Base-by-base conservation (phyloP, 2,888 invertebrate genomes). In the Lochmaea crataegi region DNA sequence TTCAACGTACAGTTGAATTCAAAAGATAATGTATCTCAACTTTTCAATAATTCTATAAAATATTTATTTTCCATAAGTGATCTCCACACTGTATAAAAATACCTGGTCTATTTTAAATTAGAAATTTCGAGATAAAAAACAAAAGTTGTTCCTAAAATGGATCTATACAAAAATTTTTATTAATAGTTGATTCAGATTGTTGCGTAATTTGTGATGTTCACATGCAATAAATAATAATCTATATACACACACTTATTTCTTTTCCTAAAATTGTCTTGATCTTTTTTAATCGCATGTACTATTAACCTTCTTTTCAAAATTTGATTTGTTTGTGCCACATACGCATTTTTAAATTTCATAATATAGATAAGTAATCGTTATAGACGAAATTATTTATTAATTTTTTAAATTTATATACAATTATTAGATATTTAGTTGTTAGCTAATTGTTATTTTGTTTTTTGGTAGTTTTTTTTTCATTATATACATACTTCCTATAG, bases 391-490 rank as follows among this genome's bases (percentile, higher is more conserved):
- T 65, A 53, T 53, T 53, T 53, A 65, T 53, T 65, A n/a, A 32
- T 32, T 65, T 65, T 65, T 51, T 16, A 32, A 48, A 32, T 60
- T n/a, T 60, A 32, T 60, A 60, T 56, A 22, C 56, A 56, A 45
- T 10, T n/a, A 60, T 38, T 60, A 60, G 38, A 60, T 60, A 32
- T 6, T 60, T 60, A 60, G 32, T 26, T 60, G 38, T n/a, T 60
- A 32, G 51, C 9, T 53, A 53, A 53, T 53, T 53, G 51, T 53
- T 53, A 53, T 53, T 53, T 53, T 53, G 6, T 60, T 60, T 60
- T 32, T 60, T 7, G 38, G 7, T 14, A n/a, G n/a, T 14, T 60
- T n/a, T 60, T 60, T 16, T 18, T 56, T 56, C 10, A 18, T 56
- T 60, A 58, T 26, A 58, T 26, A 58, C 14, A 22, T 26, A 58